Evolutionary conservation across 2,888 invertebrate species (phyloP), one percentile per base, ranked within the genome.

Genomic region (Phortica magna): DNA sequence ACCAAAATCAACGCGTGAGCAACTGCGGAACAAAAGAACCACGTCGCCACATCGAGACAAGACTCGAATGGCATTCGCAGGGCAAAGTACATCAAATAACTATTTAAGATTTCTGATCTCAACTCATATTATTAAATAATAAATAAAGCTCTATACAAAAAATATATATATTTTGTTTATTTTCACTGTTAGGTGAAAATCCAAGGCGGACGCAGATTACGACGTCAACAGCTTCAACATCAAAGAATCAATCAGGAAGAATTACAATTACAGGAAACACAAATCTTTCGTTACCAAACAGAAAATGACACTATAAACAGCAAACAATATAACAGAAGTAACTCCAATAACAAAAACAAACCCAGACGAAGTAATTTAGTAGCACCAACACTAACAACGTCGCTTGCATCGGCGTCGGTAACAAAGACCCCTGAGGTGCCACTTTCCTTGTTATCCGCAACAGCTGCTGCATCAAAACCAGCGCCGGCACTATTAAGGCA

Each of bases 11-110:
- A 76, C 81, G 76, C 31, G 77, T 90, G n/a, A 92, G 91, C 82
- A 93, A 93, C 84, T 94, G 94, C 81, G 94, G 93, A n/a, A 94
- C 94, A 1, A 91, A 92, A 76, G 93, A 93, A 89, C 93, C 93
- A 78, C 92, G 93, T 89, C 90, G 91, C 85, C 89, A 93, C 88
- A 93, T 93, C 86, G 92, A 92, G 85, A 90, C 93, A 86, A 91
- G 94, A 87, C 91, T 94, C 82, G 93, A 95, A 92, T 94, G 94
- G 95, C 93, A 94, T 91, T 83, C 92, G 83, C 89, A 94, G 93
- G 91, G 92, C 84, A 92, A 92, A 87, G 90, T 91, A 82, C 65
- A 42, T 17, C 7, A 48, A 67, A 77, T 74, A 75, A 59, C 73
- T 12, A 83, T 79, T 79, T n/a, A 39, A 42, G 12, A 70, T 17